A percentile compares a stretch with the other conserved stretches of the same genome.
These are phyloP conservation scores for Pheosia tremula DNA, from an alignment of 2,888 invertebrate genomes.

Conservation along the genomic window DNA sequence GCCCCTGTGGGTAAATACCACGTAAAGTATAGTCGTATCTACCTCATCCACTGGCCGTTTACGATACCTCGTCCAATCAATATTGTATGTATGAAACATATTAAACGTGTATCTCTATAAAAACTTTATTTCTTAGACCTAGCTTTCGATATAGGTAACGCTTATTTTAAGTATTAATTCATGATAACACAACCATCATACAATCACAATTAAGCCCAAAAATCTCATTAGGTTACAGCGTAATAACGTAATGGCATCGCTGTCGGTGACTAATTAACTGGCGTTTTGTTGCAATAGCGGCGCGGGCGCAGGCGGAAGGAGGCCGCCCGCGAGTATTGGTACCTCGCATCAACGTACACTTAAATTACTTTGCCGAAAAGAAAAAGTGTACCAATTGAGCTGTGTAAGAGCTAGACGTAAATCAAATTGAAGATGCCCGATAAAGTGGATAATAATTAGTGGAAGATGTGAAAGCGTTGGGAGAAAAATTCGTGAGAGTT, in stretches of 20 bases:
- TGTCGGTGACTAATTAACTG: slow-evolving; percentile 42
- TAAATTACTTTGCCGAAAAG: slow-evolving; percentile 74
- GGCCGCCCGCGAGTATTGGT: slow-evolving; percentile 50
- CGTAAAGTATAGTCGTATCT: not conserved
- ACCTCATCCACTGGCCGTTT: not conserved
- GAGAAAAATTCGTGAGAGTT: slow-evolving; percentile 84
- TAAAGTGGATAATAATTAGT: slow-evolving; percentile 85
- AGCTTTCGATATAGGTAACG: not conserved
- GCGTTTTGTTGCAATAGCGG: slow-evolving; percentile 31
- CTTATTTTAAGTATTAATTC: not conserved
- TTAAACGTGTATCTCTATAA: not conserved
- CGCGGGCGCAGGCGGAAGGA: slow-evolving; percentile 40
- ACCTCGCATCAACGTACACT: slow-evolving; percentile 53
- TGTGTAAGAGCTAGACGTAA: slow-evolving; percentile 80
- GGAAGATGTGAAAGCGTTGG: slow-evolving; percentile 83
- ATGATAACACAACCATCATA: slow-evolving; percentile 17
- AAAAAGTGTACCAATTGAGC: slow-evolving; percentile 82
- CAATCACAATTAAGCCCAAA: slow-evolving; percentile 51
- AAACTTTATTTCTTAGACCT: not conserved
- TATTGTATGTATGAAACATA: not conserved
- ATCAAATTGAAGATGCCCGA: slow-evolving; percentile 84
- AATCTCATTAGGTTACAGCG: slow-evolving; percentile 50
- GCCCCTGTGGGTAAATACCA: not conserved
- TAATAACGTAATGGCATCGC: slow-evolving; percentile 45
- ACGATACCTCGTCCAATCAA: not conserved